Evolutionary conservation across 1,140 invertebrate genomes (phyloP).

Genomic region (Megalonaias nervosa): DNA sequence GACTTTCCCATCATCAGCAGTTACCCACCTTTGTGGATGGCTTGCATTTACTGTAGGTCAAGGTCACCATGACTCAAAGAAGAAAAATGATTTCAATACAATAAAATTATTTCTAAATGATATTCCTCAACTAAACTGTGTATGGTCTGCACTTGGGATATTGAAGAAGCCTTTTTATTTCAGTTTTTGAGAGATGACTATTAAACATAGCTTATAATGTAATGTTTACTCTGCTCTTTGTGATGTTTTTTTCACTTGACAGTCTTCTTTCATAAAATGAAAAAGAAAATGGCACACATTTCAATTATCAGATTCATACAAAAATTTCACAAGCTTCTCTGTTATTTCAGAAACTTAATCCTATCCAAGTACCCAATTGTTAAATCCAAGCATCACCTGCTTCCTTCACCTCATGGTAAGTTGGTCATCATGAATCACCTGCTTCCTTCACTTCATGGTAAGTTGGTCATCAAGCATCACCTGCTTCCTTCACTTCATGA

Average conservation of each 20-base stretch:
- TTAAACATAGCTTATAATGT: too few relatives aligned
- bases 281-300: not conserved
- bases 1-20: too few relatives aligned
- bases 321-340: constrained; percentile 2
- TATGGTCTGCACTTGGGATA: too few relatives aligned
- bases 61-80: too few relatives aligned
- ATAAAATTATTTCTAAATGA: too few relatives aligned
- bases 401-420: constrained; percentile 70
- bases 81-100: too few relatives aligned
- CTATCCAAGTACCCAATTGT: constrained; percentile 71
- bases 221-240: too few relatives aligned
- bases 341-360: constrained; percentile 64
- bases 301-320: not conserved
- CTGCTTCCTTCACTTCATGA: constrained; percentile 64
- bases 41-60: too few relatives aligned
- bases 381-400: constrained; percentile 68
- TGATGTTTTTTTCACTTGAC: not conserved
- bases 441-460: constrained; percentile 62
- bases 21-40: too few relatives aligned
- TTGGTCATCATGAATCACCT: constrained; percentile 26
- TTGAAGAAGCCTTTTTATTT: too few relatives aligned
- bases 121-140: too few relatives aligned
- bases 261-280: not conserved
- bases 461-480: constrained; percentile 47
- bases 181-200: not conserved